phyloP scores from a whole-genome alignment of 2,797 vertebrate species.

The Petrocephalus sullivani region DNA sequence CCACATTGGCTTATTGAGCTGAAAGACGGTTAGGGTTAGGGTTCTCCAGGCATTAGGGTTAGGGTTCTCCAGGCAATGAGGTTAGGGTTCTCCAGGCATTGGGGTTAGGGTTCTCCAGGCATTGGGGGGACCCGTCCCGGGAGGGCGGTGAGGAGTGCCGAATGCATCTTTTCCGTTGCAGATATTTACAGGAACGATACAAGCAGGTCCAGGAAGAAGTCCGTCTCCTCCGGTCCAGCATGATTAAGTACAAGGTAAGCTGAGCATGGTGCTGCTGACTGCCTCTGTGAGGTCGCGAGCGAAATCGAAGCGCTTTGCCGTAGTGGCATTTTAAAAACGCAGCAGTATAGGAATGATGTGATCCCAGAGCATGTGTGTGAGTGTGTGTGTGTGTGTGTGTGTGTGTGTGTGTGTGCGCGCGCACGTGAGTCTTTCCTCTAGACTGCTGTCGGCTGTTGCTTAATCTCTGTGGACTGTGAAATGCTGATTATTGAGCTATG shows the following conservation, averaged over 20 bases:
- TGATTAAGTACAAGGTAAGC: slow-evolving; percentile 78
- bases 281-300: neutral
- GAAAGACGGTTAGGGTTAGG: neutral
- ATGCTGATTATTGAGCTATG: neutral
- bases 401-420: neutral
- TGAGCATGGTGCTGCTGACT: neutral
- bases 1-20: neutral
- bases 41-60: no score
- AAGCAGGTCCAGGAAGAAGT: slow-evolving; percentile 79
- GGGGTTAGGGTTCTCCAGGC: neutral
- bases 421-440: neutral
- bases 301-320: neutral
- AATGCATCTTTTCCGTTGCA: slow-evolving; percentile 45
- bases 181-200: slow-evolving; percentile 79
- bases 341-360: neutral
- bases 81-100: no score
- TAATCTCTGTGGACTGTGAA: neutral
- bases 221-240: slow-evolving; percentile 71
- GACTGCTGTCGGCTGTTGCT: neutral
- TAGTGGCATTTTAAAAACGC: neutral
- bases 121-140: neutral
- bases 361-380: neutral
- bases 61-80: no score
- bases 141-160: neutral
- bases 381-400: neutral